Evolutionary conservation across 2,888 invertebrate genomes (phyloP).

Genomic region (Melanchra persicariae): DNA sequence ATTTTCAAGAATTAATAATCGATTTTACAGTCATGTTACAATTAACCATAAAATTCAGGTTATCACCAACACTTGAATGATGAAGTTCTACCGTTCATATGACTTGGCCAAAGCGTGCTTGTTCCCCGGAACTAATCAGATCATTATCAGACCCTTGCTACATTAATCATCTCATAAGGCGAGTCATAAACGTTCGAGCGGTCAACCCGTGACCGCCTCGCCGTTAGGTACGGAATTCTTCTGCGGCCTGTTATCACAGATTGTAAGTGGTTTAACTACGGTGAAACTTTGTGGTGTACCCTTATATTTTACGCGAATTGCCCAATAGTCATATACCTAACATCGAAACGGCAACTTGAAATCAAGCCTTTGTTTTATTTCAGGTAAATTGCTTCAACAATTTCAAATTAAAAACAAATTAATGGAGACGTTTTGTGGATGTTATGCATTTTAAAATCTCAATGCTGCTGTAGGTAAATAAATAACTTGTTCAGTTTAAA

Average conservation of each 20-base stretch:
- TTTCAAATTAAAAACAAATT: background rate
- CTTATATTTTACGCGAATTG: constrained; percentile 67
- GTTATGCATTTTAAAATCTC: too few relatives aligned
- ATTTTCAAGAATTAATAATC: constrained; percentile 11
- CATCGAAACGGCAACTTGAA: constrained; percentile 21
- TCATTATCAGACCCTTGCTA: constrained; percentile 62
- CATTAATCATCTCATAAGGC: constrained; percentile 64
- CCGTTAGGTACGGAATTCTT: constrained; percentile 74
- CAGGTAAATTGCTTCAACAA: background rate
- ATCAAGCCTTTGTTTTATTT: constrained; percentile 15
- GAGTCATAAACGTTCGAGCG: constrained; percentile 61
- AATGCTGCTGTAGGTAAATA: too few relatives aligned
- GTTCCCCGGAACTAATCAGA: constrained; percentile 60
- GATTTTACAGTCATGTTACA: too few relatives aligned
- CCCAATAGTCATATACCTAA: constrained; percentile 60
- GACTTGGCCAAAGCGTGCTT: constrained; percentile 34
- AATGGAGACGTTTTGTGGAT: too few relatives aligned
- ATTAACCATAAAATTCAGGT: constrained; percentile 26
- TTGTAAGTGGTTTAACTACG: constrained; percentile 74
- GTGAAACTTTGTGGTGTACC: constrained; percentile 77
- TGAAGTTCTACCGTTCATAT: constrained; percentile 29
- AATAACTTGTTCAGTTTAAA: too few relatives aligned
- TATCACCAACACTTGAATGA: constrained; percentile 27
- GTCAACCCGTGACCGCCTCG: constrained; percentile 36
- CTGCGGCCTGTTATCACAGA: constrained; percentile 66